Evolutionary conservation across 2,113 vertebrate genomes (phyloP).

Genomic region (Apus apus): DNA sequence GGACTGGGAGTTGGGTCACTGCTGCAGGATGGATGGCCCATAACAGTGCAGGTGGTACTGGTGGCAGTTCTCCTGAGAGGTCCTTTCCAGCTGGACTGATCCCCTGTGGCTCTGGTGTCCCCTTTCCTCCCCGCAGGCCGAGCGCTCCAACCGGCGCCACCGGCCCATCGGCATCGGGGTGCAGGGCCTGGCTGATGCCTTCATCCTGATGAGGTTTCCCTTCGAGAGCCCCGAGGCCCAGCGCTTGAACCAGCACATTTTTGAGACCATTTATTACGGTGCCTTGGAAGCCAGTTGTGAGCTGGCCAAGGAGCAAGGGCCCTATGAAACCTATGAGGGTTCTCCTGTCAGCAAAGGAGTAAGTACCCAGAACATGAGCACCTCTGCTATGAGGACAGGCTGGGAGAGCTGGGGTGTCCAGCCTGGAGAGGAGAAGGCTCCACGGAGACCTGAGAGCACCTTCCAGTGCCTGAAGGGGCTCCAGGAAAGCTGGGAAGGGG

Average conservation of each 20-base stretch:
- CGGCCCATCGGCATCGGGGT: conserved; percentile 95
- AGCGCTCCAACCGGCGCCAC: conserved; percentile 90
- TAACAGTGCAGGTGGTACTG: not conserved
- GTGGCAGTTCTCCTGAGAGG: not conserved
- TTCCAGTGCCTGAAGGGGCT: too few relatives aligned
- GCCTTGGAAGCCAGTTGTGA: conserved; percentile 94
- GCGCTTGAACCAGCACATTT: conserved; percentile 91
- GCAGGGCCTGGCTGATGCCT: conserved; percentile 94
- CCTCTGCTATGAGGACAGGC: too few relatives aligned
- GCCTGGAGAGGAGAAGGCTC: too few relatives aligned
- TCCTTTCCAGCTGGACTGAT: not conserved
- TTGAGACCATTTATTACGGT: conserved; percentile 96
- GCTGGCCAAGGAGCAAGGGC: conserved; percentile 81
- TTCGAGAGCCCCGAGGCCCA: conserved; percentile 94
- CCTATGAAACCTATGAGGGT: conserved; percentile 89
- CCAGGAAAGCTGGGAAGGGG: too few relatives aligned
- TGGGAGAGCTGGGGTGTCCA: too few relatives aligned
- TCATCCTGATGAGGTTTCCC: conserved; percentile 94
- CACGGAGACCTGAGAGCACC: too few relatives aligned
- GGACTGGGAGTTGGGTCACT: fast-evolving
- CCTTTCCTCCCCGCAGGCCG: conserved; percentile 74
- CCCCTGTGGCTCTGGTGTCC: not conserved
- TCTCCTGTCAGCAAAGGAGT: conserved; percentile 94
- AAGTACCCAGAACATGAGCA: conserved; percentile 55
- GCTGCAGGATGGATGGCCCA: not conserved